Base-by-base conservation (phyloP, 2,113 vertebrate genomes). In the Oryzias melastigma region DNA sequence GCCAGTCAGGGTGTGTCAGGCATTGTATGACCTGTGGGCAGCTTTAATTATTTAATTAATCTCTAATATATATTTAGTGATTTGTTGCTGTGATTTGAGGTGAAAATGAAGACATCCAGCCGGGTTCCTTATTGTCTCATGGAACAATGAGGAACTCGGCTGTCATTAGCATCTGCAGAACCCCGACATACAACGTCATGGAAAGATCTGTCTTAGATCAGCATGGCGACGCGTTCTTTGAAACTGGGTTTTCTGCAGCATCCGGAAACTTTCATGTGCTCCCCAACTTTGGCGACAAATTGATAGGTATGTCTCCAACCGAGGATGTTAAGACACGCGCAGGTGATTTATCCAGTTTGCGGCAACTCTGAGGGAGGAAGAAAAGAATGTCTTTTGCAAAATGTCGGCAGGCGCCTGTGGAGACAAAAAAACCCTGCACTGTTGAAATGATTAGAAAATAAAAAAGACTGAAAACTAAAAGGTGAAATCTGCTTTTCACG, bases 321-420 rank as follows among this genome's bases (percentile, higher is more conserved):
- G 45, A 58, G 65, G 40, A 65, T 85, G 67, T 78, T 75, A 76
- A 78, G 72, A 66, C 61, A 56, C 51, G 25, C 60, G 43, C 52
- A 70, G 7, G 52, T 41, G 68, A 81, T 70, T 68, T 64, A 79
- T 78, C 62, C 69, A 61, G 68, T 71, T 80, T 76, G 27, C 52
- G 65, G 48, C 54, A 53, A 73, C 50, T 76, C 44, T 58, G 57
- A 73, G 47, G 51, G 40, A 78, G 73, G 67, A 73, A 70, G 59
- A 71, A 24, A 27, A 68, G 49, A 78, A 68, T 53, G 4, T 7
- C 43, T 45, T 35, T 16, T 24, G 48, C 47, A 41, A 68, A 75
- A 84, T 76, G 70, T 84, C 79, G 82, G 52, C 52, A 25, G 25
- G 48, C 73, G 68, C 68, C 73, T 72, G 59, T 77, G 65, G 68